These are phyloP conservation scores for Venustaconcha ellipsiformis DNA, from an alignment of 1,140 invertebrate genomes.

Conservation along the genomic window DNA sequence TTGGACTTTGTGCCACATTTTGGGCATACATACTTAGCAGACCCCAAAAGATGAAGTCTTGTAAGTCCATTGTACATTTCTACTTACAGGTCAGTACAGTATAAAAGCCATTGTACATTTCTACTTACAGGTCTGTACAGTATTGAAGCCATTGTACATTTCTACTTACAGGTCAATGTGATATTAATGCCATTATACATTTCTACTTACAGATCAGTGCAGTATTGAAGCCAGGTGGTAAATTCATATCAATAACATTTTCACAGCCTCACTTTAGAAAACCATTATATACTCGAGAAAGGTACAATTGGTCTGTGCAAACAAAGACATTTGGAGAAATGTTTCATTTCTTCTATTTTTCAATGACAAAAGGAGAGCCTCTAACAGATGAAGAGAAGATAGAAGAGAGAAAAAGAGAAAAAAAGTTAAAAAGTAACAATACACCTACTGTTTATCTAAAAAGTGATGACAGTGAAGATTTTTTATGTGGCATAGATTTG, in stretches of 20 bases:
- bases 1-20: no score
- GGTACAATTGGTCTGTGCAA: slow-evolving; percentile 61
- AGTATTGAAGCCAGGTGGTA: slow-evolving; percentile 67
- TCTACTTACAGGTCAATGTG: no score
- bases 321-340: slow-evolving; percentile 65
- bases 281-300: slow-evolving; percentile 61
- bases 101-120: background rate
- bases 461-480: slow-evolving; percentile 15
- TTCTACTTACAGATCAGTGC: slow-evolving; percentile 47
- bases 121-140: slow-evolving; percentile 43
- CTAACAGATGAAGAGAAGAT: slow-evolving; percentile 21
- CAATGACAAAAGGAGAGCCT: slow-evolving; percentile 56
- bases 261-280: slow-evolving; percentile 72
- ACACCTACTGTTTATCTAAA: slow-evolving; percentile 3
- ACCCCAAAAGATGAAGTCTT: no score
- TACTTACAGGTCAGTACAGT: no score
- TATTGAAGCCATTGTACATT: no score
- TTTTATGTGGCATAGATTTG: slow-evolving; percentile 17
- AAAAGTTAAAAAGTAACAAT: slow-evolving; percentile 10
- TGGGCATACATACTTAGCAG: no score
- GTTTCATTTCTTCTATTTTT: slow-evolving; percentile 72
- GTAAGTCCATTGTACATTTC: no score
- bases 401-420: slow-evolving; percentile 13
- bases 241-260: slow-evolving; percentile 72
- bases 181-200: background rate